phyloP scores from a whole-genome alignment of 2,113 vertebrate species.

The Crotalus tigris region DNA sequence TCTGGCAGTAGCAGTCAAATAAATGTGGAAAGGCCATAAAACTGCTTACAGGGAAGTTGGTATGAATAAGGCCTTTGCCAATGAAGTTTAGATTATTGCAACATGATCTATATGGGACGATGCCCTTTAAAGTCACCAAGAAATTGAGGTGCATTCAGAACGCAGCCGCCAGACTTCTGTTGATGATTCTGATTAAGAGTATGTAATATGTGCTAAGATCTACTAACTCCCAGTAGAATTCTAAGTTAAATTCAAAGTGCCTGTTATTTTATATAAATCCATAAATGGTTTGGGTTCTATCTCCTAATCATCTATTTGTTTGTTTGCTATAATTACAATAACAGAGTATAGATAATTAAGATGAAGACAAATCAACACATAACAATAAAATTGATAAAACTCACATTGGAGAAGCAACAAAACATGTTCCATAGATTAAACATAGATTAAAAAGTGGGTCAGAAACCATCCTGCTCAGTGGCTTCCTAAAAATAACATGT shows the following conservation, averaged over 20 bases:
- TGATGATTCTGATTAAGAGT: neutral
- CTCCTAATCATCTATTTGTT: neutral
- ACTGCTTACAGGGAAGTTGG: neutral
- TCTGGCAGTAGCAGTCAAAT: neutral
- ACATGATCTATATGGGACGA: neutral
- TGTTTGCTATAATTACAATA: neutral
- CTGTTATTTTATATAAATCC: neutral
- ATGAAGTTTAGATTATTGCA: neutral
- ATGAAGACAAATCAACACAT: neutral
- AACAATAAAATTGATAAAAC: neutral
- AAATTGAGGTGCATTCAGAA: neutral
- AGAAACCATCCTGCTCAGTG: neutral
- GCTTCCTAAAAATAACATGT: neutral
- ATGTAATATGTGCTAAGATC: neutral
- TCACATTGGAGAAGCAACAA: neutral
- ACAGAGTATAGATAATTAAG: neutral
- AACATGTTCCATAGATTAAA: neutral
- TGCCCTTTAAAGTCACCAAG: neutral
- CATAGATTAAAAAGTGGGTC: neutral
- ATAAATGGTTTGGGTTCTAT: neutral
- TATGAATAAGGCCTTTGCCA: neutral
- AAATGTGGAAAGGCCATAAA: neutral
- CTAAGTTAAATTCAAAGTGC: neutral
- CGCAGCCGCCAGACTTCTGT: neutral
- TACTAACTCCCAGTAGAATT: neutral